Conservation (phyloP, 2,797 vertebrate species). For the Pangasius macronema region DNA sequence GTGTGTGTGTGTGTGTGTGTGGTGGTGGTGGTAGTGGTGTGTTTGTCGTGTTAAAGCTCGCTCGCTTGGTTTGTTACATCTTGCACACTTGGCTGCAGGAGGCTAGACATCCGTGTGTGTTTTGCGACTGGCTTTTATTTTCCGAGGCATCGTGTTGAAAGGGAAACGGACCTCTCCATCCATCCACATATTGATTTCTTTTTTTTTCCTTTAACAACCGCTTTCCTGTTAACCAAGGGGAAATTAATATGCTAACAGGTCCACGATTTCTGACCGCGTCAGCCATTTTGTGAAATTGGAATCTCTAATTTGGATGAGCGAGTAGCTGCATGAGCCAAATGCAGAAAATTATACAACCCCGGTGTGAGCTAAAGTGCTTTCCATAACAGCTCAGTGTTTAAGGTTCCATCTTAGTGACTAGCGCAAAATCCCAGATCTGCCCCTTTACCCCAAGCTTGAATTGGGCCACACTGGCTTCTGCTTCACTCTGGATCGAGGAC, state of each 20-base stretch:
- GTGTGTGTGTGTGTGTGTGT: conserved; percentile 34
- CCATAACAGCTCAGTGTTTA: neutral
- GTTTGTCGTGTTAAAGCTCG: conserved; percentile 45
- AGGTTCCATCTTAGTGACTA: neutral
- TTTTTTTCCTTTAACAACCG: neutral
- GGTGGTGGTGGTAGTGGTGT: conserved; percentile 34
- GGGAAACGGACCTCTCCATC: conserved; percentile 50
- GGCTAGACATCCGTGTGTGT: conserved; percentile 47
- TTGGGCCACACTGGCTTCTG: neutral
- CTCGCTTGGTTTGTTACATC: conserved; percentile 52
- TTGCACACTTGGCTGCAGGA: conserved; percentile 56
- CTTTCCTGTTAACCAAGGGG: conserved; percentile 19
- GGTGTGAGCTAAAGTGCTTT: conserved; percentile 17
- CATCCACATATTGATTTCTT: conserved; percentile 51
- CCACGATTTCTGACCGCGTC: conserved; percentile 39
- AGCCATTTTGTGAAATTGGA: conserved; percentile 48
- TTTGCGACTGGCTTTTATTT: conserved; percentile 35
- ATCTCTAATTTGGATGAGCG: conserved; percentile 3
- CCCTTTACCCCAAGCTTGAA: neutral
- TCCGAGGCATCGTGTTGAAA: conserved; percentile 12
- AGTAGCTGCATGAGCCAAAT: conserved; percentile 41
- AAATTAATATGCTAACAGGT: conserved; percentile 55
- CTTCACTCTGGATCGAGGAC: neutral
- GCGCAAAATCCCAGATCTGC: neutral
- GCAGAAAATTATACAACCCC: conserved; percentile 4